Conservation (phyloP, 2,888 invertebrate species). For the Zaprionus bogoriensis region DNA sequence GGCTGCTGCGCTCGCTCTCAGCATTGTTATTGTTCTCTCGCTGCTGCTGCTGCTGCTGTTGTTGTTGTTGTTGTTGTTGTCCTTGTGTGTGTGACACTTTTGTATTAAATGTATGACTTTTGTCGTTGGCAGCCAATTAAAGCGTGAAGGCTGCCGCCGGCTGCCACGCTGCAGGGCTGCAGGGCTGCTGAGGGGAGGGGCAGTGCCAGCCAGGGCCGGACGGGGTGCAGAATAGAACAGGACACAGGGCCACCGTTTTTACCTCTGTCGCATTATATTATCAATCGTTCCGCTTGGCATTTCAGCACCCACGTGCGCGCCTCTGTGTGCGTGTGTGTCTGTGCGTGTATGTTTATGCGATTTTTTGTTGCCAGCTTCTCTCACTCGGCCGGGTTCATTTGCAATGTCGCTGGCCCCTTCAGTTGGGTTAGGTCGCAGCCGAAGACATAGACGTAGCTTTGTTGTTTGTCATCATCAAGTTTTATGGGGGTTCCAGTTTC, state of each 20-base stretch:
- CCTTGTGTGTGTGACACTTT: conserved; percentile 29
- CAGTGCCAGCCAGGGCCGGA: too few species aligned
- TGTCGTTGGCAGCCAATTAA: conserved; percentile 80
- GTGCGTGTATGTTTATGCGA: conserved; percentile 50
- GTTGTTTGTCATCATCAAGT: conserved; percentile 70
- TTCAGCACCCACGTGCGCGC: conserved; percentile 66
- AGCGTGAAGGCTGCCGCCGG: conserved; percentile 82
- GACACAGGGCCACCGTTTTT: conserved; percentile 48
- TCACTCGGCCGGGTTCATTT: conserved; percentile 27
- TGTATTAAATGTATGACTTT: conserved; percentile 70
- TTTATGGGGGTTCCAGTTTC: conserved; percentile 59
- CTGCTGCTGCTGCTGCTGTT: conserved; percentile 11
- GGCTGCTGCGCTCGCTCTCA: conserved; percentile 29
- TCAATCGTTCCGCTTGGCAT: conserved; percentile 76
- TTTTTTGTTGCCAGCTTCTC: conserved; percentile 17
- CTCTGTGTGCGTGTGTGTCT: conserved; percentile 18
- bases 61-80: conserved; percentile 12
- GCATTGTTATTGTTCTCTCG: too few species aligned
- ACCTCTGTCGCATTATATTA: conserved; percentile 63
- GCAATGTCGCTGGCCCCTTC: conserved; percentile 44
- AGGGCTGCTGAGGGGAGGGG: conserved; percentile 1
- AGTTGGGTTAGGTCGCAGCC: conserved; percentile 62
- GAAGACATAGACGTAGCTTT: conserved; percentile 36
- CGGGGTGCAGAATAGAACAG: conserved; percentile 36
- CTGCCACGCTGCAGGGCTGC: conserved; percentile 31